Evolutionary conservation across 2,797 vertebrate species (phyloP), one percentile per base, ranked within the genome.

Genomic region (Megalops cyprinoides): DNA sequence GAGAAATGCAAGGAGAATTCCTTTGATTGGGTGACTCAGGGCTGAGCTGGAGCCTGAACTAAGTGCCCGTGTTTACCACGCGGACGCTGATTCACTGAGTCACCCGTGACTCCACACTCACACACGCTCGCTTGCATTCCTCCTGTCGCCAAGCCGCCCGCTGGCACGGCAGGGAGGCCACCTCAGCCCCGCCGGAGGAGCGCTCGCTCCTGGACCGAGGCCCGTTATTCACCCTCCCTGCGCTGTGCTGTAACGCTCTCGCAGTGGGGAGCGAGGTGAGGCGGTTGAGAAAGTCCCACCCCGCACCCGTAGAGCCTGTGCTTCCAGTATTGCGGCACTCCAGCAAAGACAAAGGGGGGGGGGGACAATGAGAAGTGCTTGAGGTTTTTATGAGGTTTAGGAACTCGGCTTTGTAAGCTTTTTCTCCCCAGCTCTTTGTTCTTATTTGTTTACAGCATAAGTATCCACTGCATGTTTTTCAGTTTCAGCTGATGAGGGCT

Each of bases 1-100:
- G 91, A 92, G 85, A 46, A 79, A 87, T 69, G 31, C 31, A 0
- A 60, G 44, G 58, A 77, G 89, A 92, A 93, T 90, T 82, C 78
- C 62, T 74, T 56, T 82, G 62, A 8, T 15, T 78, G 69, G 80
- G 84, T 94, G 92, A 95, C 83, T 93, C 91, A 92, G 83, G 58
- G 55, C 85, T 86, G 86, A 89, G 84, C 79, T 81, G 73, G 78
- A 62, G 82, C 85, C 84, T 60, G 77, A 86, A 89, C 88, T 80
- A 85, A 84, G 55, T 37, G 74, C 46, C 74, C 87, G 20, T 87
- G 85, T 88, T 91, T 89, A 82, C 85, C 71, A 84, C 76, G 87
- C 78, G 78, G 71, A 77, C 4, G 1, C 76, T 90, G 87, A 88
- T 78, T 90, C 88, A 89, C 65, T 15, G 28, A 62, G 62, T 87